These are phyloP conservation scores for Peromyscus attwateri DNA, from an alignment of 2,797 vertebrate species.

Conservation along the genomic window DNA sequence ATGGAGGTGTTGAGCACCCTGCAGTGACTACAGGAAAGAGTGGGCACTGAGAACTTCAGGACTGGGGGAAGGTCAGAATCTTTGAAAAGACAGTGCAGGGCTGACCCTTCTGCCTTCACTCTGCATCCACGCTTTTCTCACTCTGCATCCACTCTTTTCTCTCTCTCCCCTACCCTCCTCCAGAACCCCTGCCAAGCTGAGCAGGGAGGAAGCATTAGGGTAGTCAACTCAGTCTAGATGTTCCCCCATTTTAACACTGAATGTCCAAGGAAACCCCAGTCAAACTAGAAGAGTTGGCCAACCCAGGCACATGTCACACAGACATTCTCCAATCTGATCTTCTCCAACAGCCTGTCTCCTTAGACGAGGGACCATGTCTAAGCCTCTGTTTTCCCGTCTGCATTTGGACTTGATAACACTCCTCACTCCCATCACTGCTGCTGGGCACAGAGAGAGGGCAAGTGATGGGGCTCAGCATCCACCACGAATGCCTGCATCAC, in stretches of 20 bases:
- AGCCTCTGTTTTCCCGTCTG: background rate
- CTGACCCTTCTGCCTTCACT: background rate
- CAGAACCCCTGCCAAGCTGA: background rate
- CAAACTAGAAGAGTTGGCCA: background rate
- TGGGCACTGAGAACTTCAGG: background rate
- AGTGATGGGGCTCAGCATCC: too few species aligned
- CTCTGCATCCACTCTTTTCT: too few species aligned
- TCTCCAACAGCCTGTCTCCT: background rate
- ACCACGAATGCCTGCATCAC: background rate
- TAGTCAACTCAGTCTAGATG: background rate
- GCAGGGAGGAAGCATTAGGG: background rate
- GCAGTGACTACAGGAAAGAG: background rate
- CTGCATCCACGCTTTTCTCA: too few species aligned
- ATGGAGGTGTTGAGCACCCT: background rate
- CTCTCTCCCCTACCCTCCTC: background rate
- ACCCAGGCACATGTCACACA: background rate
- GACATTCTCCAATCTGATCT: background rate
- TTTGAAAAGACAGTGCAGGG: background rate
- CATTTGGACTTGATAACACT: background rate
- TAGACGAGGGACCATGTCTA: background rate
- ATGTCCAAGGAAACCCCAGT: background rate
- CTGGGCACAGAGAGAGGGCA: background rate
- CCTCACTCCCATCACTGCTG: background rate
- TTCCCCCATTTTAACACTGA: background rate
- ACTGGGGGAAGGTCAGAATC: fast-evolving